Evolutionary conservation across 2,797 vertebrate species (phyloP).

Genomic region (Oceanodroma leucorhoa): DNA sequence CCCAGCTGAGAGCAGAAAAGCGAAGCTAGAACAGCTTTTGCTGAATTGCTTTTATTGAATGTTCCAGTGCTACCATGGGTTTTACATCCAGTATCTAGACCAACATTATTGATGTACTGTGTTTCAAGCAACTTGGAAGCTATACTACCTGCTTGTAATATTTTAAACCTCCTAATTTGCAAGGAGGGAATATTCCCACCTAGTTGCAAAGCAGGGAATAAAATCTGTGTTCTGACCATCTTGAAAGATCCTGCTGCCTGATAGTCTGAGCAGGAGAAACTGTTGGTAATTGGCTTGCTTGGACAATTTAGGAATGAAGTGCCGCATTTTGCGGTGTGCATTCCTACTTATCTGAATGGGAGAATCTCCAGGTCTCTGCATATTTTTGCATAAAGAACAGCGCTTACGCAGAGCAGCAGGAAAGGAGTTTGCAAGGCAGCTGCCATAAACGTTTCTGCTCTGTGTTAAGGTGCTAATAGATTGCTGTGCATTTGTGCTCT

Average conservation of each 20-base stretch:
- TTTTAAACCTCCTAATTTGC: not conserved
- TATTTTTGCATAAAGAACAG: conserved; percentile 16
- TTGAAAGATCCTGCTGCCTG: not conserved
- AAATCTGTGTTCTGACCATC: not conserved
- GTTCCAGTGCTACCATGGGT: not conserved
- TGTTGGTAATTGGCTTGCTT: not conserved
- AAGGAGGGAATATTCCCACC: not conserved
- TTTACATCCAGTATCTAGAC: not conserved
- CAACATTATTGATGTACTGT: not conserved
- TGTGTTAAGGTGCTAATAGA: not conserved
- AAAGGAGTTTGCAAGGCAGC: not conserved
- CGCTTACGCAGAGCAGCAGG: not conserved
- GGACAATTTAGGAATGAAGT: not conserved
- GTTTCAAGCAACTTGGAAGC: not conserved
- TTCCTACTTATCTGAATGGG: not conserved
- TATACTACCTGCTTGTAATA: not conserved
- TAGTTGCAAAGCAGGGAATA: not conserved
- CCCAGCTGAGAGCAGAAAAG: conserved; percentile 12
- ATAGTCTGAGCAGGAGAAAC: not conserved
- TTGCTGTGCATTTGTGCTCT: not conserved
- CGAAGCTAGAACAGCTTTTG: not conserved
- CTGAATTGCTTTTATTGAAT: not conserved
- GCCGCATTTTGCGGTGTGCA: not conserved
- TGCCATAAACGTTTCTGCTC: not conserved
- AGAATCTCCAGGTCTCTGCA: not conserved